phyloP scores from a whole-genome alignment of 2,888 invertebrate species.

The Schizotus pectinicornis region DNA sequence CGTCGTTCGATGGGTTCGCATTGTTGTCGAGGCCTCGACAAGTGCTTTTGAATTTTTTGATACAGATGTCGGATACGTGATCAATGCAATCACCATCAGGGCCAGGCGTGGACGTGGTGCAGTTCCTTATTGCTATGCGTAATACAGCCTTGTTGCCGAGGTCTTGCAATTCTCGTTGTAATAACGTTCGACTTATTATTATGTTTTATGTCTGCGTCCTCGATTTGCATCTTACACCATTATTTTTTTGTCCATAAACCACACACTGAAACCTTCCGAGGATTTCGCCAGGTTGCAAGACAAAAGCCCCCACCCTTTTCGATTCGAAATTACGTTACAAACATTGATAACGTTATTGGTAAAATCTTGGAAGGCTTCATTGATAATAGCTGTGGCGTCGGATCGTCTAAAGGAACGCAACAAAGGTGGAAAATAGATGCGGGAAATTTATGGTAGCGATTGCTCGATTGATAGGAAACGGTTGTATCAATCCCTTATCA shows the following conservation, averaged over 20 bases:
- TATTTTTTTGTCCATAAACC: background rate
- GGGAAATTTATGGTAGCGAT: background rate
- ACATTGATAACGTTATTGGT: background rate
- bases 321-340: no score
- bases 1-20: no score
- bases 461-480: slow-evolving; percentile 3
- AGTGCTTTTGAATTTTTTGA: slow-evolving; percentile 16
- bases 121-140: slow-evolving; percentile 55
- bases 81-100: slow-evolving; percentile 43
- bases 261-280: no score
- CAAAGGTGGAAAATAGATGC: background rate
- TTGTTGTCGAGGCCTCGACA: background rate
- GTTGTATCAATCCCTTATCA: slow-evolving; percentile 12
- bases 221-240: slow-evolving; percentile 23
- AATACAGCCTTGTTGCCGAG: slow-evolving; percentile 53
- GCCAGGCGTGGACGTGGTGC: slow-evolving; percentile 47
- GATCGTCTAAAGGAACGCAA: no score
- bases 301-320: no score
- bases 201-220: slow-evolving; percentile 35
- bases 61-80: slow-evolving; percentile 25
- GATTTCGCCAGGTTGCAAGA: no score
- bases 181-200: slow-evolving; percentile 40
- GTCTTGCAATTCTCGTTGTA: slow-evolving; percentile 45
- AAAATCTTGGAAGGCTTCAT: background rate
- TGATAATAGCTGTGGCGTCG: background rate